Evolutionary conservation across 2,888 invertebrate species (phyloP), one percentile per base, ranked within the genome.

Genomic region (Pseudanteris insignis): DNA sequence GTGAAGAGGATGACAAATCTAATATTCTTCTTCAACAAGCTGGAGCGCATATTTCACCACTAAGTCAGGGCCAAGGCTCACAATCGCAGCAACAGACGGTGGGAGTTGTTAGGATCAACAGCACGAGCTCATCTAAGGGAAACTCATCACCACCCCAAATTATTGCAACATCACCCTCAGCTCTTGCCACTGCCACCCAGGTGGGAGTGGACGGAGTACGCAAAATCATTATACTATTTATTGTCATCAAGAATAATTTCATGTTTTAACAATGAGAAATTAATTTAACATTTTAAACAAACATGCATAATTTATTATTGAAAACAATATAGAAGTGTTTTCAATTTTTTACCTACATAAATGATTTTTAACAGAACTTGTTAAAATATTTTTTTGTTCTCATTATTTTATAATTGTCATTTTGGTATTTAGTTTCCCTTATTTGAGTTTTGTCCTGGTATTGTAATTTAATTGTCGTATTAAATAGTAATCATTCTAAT

Each of bases 1-100:
- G 88, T 43, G 96, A 95, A 76, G 94, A 94, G 54, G 92, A 94
- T 58, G 94, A 94, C 64, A 91, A 91, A 70, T 85, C 86, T 10
- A 86, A 85, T 72, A 83, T 78, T 11, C 84, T 75, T 69, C 85
- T 74, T 83, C 88, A 70, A 80, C 86, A 71, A 77, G 83, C 69
- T 79, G 81, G 76, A 1, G 73, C 78, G 11, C 78, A 78, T 50
- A 76, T 75, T 29, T 74, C 75, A 6, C 70, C 73, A 8, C 73
- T 75, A n/a, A 63, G 63, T 36, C 76, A 76, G 25, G 70, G 73
- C 1, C 75, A 75, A 46, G 67, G 73, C 44, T 71, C 72, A 38
- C 73, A 74, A 48, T 70, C 74, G 36, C 74, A 73, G 59, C 75
- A 75, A 70, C 79, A 79, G 73, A 79, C 79, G 79, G 79, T 79